Conservation (phyloP, 2,797 vertebrate genomes). For the Sphenodon punctatus region DNA sequence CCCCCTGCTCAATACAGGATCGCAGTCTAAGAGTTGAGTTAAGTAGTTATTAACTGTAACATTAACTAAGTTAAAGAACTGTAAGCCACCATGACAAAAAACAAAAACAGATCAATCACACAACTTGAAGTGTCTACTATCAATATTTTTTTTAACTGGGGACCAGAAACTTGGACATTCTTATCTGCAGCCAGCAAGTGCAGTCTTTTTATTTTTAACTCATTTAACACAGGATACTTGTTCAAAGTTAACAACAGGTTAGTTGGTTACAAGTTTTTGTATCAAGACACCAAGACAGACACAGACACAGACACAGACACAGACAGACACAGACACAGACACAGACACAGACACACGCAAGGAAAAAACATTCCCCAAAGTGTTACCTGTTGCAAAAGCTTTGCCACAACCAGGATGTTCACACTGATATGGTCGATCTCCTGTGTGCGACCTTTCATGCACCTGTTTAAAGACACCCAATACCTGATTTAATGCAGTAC, state of each 20-base stretch:
- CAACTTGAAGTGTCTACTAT: background rate
- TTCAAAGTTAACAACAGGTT: background rate
- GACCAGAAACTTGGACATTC: background rate
- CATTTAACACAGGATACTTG: background rate
- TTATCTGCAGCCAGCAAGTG: background rate
- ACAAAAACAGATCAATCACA: background rate
- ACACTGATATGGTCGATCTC: slow-evolving; percentile 95
- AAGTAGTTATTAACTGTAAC: background rate
- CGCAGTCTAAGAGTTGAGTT: too few species aligned
- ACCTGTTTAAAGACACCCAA: slow-evolving; percentile 80
- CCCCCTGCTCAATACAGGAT: too few species aligned
- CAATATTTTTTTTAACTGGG: background rate
- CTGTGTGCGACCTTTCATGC: slow-evolving; percentile 97
- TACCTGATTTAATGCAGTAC: background rate
- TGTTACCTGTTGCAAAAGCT: slow-evolving; percentile 97
- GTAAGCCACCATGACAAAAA: background rate
- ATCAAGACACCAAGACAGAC: background rate
- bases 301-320: background rate
- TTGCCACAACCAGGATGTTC: slow-evolving; percentile 94
- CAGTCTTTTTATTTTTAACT: background rate
- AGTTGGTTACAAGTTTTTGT: background rate
- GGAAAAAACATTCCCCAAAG: background rate
- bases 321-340: background rate
- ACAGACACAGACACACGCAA: too few species aligned
- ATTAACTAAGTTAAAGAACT: background rate